Evolutionary conservation across 2,113 vertebrate genomes (phyloP).

Genomic region (Grantiella picta): DNA sequence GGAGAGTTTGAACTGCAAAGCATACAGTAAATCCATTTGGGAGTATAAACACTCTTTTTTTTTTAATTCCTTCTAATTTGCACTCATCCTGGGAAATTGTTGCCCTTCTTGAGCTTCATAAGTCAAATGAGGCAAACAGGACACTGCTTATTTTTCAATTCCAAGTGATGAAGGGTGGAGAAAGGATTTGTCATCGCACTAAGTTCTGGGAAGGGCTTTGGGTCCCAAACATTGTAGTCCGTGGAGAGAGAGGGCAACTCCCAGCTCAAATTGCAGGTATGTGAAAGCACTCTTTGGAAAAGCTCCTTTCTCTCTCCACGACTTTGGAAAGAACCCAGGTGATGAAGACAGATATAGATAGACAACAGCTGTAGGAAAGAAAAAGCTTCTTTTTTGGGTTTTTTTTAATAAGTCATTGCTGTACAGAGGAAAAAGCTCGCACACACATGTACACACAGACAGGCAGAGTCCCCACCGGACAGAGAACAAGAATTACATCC

Average conservation of each 20-base stretch:
- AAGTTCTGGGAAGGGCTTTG: not conserved
- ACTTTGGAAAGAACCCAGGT: not conserved
- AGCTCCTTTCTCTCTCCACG: not conserved
- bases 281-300: not conserved
- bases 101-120: not conserved
- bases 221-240: not conserved
- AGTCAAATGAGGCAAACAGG: not conserved
- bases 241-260: not conserved
- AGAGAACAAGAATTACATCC: not conserved
- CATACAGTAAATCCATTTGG: not conserved
- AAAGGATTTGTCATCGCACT: not conserved
- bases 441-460: not conserved
- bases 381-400: not conserved
- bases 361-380: not conserved
- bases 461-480: not conserved
- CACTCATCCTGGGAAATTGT: not conserved
- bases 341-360: not conserved
- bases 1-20: not conserved
- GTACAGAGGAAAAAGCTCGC: not conserved
- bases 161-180: not conserved
- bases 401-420: not conserved
- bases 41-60: not conserved
- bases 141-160: not conserved
- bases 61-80: not conserved
- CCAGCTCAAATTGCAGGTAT: conserved; percentile 30